Conservation (phyloP, 2,888 invertebrate genomes). For the Eremobia ochroleuca region DNA sequence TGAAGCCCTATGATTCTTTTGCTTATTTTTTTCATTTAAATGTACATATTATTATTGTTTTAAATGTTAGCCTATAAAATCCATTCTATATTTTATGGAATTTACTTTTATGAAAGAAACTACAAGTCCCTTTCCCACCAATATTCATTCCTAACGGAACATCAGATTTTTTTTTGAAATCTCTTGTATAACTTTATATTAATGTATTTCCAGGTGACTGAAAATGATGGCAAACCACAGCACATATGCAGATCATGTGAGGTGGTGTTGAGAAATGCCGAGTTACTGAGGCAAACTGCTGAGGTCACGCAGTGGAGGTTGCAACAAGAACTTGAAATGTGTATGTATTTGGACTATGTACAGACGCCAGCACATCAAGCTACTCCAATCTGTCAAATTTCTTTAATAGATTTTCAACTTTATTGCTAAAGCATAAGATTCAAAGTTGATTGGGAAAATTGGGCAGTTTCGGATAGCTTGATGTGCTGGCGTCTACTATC, state of each 20-base stretch:
- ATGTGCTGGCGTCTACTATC: too few relatives aligned
- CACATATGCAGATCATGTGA: conserved; percentile 72
- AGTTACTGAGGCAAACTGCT: conserved; percentile 67
- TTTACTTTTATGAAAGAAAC: background rate
- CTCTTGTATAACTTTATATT: background rate
- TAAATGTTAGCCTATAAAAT: too few relatives aligned
- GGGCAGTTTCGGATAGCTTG: too few relatives aligned
- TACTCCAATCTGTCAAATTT: too few relatives aligned
- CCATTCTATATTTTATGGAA: background rate
- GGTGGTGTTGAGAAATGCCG: conserved; percentile 56
- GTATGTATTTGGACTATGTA: conserved; percentile 54
- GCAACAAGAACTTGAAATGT: conserved; percentile 73
- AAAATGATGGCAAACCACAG: conserved; percentile 73
- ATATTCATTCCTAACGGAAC: background rate
- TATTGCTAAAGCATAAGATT: too few relatives aligned
- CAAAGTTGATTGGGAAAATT: too few relatives aligned
- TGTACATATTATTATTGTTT: too few relatives aligned
- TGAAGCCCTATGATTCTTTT: too few relatives aligned
- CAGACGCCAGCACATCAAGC: too few relatives aligned
- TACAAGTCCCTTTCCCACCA: background rate
- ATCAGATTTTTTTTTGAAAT: background rate
- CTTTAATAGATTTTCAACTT: too few relatives aligned
- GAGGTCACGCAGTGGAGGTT: conserved; percentile 74
- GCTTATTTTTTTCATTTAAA: too few relatives aligned
- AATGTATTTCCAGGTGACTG: conserved; percentile 64